phyloP scores from a whole-genome alignment of 1,140 invertebrate genomes.

The Orchestia grillus region DNA sequence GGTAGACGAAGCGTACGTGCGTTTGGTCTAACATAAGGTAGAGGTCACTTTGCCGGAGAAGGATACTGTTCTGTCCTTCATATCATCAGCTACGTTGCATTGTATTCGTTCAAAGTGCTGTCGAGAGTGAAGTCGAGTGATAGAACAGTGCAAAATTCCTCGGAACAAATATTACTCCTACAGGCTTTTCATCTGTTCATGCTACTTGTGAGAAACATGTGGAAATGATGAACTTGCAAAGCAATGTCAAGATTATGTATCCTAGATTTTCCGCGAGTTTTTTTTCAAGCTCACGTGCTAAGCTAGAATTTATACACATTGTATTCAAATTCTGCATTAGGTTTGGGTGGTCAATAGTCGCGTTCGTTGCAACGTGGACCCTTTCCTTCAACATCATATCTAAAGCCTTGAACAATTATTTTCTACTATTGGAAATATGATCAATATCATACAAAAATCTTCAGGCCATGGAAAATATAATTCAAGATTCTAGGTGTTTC shows the following conservation, averaged over 20 bases:
- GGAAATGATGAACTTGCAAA: neutral
- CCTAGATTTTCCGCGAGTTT: neutral
- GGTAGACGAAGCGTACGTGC: no score
- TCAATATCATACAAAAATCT: neutral
- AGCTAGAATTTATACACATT: neutral
- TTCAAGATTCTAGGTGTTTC: neutral
- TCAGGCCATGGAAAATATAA: neutral
- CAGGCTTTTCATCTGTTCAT: neutral
- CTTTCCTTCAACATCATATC: neutral
- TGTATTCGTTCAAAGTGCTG: no score
- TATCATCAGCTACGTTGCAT: no score
- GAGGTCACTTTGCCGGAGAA: no score
- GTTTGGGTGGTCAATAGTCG: neutral
- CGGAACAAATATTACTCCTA: no score
- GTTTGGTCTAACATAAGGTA: no score
- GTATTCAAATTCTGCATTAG: neutral
- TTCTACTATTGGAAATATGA: neutral
- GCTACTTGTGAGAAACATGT: neutral
- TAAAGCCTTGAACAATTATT: neutral
- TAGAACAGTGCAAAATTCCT: neutral
- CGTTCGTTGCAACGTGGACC: neutral
- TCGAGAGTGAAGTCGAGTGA: no score
- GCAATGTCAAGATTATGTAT: neutral
- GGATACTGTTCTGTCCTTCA: no score
- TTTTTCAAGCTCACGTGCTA: neutral